Conservation (phyloP, 2,113 vertebrate species). For the Sterrhoptilus dennistouni region DNA sequence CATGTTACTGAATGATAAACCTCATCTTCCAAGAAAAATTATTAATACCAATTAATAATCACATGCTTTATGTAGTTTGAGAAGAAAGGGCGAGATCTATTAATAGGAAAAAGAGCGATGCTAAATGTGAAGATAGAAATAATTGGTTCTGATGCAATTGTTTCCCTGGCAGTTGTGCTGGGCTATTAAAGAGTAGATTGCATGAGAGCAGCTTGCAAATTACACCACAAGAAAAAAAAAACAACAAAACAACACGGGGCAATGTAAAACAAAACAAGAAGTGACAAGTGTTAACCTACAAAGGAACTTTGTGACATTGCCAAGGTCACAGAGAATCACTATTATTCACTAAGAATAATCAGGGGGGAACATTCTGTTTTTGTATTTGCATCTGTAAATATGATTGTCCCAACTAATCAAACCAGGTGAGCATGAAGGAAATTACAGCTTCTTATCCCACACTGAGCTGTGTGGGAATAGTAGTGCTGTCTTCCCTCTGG, state of each 20-base stretch:
- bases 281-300: not conserved
- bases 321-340: not conserved
- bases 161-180: conserved; percentile 12
- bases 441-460: not conserved
- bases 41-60: not conserved
- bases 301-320: not conserved
- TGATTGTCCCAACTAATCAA: not conserved
- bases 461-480: not conserved
- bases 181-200: not conserved
- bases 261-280: not conserved
- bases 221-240: not conserved
- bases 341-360: not conserved
- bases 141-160: conserved; percentile 18
- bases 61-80: not conserved
- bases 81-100: not conserved
- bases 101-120: not conserved
- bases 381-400: not conserved
- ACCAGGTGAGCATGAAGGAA: not conserved
- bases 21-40: not conserved
- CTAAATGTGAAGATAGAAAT: conserved; percentile 3
- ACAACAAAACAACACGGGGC: not conserved
- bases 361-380: not conserved
- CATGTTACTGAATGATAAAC: not conserved
- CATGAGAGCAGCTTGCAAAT: conserved; percentile 24
- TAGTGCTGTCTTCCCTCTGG: not conserved